Evolutionary conservation across 2,888 invertebrate species (phyloP).

Genomic region (Yponomeuta plumbellus): DNA sequence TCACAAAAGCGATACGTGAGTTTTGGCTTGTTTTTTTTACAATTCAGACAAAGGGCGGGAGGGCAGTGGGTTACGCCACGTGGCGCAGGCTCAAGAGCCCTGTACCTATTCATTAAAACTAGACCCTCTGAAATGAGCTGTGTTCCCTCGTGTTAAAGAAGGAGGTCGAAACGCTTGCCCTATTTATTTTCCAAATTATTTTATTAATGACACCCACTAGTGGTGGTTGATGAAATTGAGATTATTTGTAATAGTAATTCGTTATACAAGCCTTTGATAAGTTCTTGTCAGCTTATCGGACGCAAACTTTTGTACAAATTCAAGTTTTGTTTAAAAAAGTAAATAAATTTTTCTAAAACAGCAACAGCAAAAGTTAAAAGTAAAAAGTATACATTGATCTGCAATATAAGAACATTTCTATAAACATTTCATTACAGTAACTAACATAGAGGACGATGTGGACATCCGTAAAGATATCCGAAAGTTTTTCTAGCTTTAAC

Average conservation of each 20-base stretch:
- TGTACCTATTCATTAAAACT: neutral
- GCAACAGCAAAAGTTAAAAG: no score
- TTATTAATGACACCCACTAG: neutral
- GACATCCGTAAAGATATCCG: no score
- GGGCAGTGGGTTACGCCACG: constrained; percentile 52
- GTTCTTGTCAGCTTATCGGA: no score
- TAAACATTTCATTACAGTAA: no score
- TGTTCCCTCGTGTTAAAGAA: neutral
- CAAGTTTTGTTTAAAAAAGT: no score
- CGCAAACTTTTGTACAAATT: no score
- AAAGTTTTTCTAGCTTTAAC: no score
- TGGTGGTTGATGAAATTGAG: neutral
- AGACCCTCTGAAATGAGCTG: neutral
- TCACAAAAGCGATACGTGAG: constrained; percentile 53
- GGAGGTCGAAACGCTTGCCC: neutral
- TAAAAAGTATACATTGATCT: no score
- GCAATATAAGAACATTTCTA: no score
- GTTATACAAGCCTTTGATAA: no score
- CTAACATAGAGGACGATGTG: no score
- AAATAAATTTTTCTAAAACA: no score
- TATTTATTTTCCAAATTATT: neutral
- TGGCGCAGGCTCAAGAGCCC: constrained; percentile 32
- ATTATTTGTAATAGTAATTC: neutral
- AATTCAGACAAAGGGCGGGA: constrained; percentile 50
- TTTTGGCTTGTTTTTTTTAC: constrained; percentile 62